These are phyloP conservation scores for Serripes groenlandicus DNA, from an alignment of 2,888 invertebrate genomes.

Conservation along the genomic window DNA sequence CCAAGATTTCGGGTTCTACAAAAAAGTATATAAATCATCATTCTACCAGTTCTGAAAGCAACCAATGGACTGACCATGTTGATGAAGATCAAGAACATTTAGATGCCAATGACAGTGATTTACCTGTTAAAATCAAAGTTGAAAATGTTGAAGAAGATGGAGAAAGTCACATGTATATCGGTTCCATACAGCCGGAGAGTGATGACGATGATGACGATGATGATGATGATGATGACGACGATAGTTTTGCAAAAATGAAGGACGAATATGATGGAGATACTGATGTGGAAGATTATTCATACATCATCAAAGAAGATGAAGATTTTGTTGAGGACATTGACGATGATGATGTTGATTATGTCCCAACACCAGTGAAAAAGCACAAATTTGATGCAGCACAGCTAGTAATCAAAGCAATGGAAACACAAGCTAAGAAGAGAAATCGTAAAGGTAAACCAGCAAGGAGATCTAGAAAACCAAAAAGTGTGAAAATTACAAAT, in stretches of 20 bases:
- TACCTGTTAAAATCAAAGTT: constrained; percentile 2
- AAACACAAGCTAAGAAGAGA: neutral
- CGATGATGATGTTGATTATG: neutral
- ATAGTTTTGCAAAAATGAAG: constrained; percentile 2
- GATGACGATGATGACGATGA: constrained; percentile 1
- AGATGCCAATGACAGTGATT: neutral
- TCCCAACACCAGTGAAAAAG: too few relatives aligned
- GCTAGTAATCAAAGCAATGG: neutral
- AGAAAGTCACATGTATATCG: neutral
- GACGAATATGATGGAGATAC: constrained; percentile 52
- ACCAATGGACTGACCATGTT: neutral
- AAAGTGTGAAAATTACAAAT: neutral
- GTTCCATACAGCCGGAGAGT: neutral
- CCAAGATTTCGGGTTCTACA: neutral
- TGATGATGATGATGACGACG: constrained; percentile 30
- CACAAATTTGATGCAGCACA: neutral
- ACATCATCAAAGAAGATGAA: constrained; percentile 12
- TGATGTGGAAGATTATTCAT: constrained; percentile 45
- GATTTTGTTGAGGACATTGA: neutral
- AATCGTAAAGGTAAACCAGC: constrained; percentile 1
- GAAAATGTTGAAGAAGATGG: constrained; percentile 22
- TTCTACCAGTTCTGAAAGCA: neutral
- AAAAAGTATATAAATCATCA: neutral
- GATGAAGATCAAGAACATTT: neutral
- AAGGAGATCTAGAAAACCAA: neutral